Base-by-base conservation (phyloP, 2,797 vertebrate genomes). In the Podarcis siculus region DNA sequence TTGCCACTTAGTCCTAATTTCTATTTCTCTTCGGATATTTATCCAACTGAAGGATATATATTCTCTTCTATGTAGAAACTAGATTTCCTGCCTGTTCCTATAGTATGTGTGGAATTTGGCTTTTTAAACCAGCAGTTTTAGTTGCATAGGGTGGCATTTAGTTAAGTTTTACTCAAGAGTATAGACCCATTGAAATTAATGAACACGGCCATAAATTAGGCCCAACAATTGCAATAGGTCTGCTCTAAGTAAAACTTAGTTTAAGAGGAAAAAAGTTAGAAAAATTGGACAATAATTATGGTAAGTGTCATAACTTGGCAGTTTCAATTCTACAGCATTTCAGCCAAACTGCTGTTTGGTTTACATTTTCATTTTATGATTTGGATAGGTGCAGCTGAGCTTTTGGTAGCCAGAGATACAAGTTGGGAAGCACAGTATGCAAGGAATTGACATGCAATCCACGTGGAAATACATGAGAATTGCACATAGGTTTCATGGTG, bases 31-130 rank as follows among this genome's bases (percentile, higher is more conserved):
- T 86, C 7, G 69, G 27, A 17, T 88, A 80, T 77, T 61, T 30
- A 30, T 55, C 5, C 35, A 84, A 7, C 21, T 4, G 61, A 17
- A 42, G 55, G 19, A 21, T 17, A 1, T 73, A 78, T 66, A 15
- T 81, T 42, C 19, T 8, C 13, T 10, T 81, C 35, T 12, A 1
- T 81, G 12, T 23, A 73, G 2, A 89, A 78, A 72, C 15, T 75
- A 17, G 7, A 6, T 72, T 32, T 4, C 30, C 2, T 72, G 39
- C 83, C 2, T 79, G 27, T 49, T 61, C 1, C 17, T 83, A 30
- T 13, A 89, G 78, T 76, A 9, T 84, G n/a, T 61, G 73, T 83
- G 79, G 32, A 91, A 85, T 30, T 86, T 17, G 1, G 9, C 83
- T 7, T 0, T 0, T 81, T 85, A 87, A 87, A 86, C 19, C 71